Base-by-base conservation (phyloP, 1,140 invertebrate species). In the Trachelipus rathkii region DNA sequence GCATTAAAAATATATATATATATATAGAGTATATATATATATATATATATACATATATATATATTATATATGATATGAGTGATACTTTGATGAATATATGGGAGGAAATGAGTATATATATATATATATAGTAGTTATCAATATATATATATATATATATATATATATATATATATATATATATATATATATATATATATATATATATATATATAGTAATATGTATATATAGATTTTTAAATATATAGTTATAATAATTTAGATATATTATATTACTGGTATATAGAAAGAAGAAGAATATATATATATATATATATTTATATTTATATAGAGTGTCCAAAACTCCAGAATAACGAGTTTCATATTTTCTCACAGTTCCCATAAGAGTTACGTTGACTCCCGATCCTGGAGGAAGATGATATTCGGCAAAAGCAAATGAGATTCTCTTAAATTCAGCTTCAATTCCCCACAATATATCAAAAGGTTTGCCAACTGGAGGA, bases 131-230 rank as follows among this genome's bases (percentile, higher is more conserved):
- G n/a, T n/a, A n/a, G n/a, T n/a, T n/a, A n/a, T n/a, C n/a, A n/a
- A 50, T 50, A 50, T 50, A 50, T 50, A 50, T 50, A 50, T 50
- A 50, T 50, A 50, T 50, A 50, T 50, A 50, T 50, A 50, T 50
- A 50, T 50, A 50, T 50, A 10, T 50, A 50, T 50, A 50, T 50
- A 50, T 50, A n/a, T 50, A 50, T 50, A 50, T 50, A 15, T 50
- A 50, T 50, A 50, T 50, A 15, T 50, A 50, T 50, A 50, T 50
- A 50, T 50, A 50, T 50, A 50, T 50, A n/a, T n/a, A n/a, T n/a
- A n/a, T n/a, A n/a, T n/a, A n/a, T n/a, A n/a, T n/a, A n/a, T n/a
- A n/a, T n/a, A n/a, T n/a, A n/a, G n/a, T n/a, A n/a, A n/a, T n/a
- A n/a, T n/a, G n/a, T n/a, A n/a, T n/a, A n/a, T n/a, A n/a, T n/a